Conservation (phyloP, 2,797 vertebrate genomes). For the Scleropages formosus region DNA sequence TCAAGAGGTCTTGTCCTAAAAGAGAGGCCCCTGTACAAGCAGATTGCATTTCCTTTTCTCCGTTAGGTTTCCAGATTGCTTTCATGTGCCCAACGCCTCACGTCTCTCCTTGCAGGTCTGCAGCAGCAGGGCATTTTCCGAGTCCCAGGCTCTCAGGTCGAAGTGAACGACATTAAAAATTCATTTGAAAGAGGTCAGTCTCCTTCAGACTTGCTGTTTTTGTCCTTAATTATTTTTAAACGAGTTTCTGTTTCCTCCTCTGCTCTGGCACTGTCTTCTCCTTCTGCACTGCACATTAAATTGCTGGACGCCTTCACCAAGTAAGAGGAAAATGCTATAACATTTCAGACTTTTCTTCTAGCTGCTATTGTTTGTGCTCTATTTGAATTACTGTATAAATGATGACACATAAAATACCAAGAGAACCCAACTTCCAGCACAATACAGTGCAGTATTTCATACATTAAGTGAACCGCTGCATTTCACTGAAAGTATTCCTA, state of each 20-base stretch:
- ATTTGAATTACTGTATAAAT: no score
- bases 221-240: constrained; percentile 55
- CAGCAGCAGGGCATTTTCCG: constrained; percentile 98
- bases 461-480: no score
- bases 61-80: constrained; percentile 52
- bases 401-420: no score
- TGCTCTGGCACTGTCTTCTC: not conserved
- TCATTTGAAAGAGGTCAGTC: constrained; percentile 95
- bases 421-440: no score
- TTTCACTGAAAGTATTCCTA: not conserved
- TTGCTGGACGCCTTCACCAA: not conserved
- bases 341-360: not conserved
- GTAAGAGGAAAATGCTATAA: not conserved
- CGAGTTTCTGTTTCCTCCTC: constrained; percentile 28
- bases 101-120: constrained; percentile 72
- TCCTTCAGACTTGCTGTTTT: constrained; percentile 27
- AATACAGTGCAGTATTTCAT: no score
- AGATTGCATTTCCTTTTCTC: constrained; percentile 62
- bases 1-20: constrained; percentile 48
- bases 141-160: constrained; percentile 96
- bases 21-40: constrained; percentile 51
- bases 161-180: constrained; percentile 99
- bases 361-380: not conserved
- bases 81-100: constrained; percentile 41
- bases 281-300: not conserved